Conservation (phyloP, 1,140 invertebrate genomes). For the Helicoverpa armigera region DNA sequence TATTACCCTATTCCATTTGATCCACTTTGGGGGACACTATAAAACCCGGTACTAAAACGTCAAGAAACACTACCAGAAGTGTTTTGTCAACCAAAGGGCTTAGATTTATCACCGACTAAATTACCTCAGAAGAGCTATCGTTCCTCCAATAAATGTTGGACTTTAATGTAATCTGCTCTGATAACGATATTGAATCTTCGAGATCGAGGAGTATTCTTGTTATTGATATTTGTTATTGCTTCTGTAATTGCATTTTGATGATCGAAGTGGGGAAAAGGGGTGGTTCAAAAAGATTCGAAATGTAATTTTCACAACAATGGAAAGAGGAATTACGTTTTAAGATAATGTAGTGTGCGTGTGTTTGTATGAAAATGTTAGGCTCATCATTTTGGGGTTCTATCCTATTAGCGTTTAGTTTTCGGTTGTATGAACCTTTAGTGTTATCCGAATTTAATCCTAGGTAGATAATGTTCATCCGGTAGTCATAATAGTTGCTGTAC, state of each 20-base stretch:
- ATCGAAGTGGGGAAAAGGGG: not conserved
- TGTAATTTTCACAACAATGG: not conserved
- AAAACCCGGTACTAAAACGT: not conserved
- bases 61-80: constrained; percentile 17
- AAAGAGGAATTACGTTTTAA: not conserved
- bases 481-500: too few relatives aligned
- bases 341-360: too few relatives aligned
- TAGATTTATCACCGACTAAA: constrained; percentile 17
- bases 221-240: constrained; percentile 27
- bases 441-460: too few relatives aligned
- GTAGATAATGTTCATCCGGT: too few relatives aligned
- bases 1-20: too few relatives aligned
- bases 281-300: not conserved
- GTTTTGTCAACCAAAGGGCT: constrained; percentile 28
- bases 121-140: constrained; percentile 21
- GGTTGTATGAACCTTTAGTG: too few relatives aligned
- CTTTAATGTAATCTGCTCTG: constrained; percentile 28
- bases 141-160: constrained; percentile 4
- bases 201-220: not conserved
- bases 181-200: constrained; percentile 16
- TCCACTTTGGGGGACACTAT: too few relatives aligned
- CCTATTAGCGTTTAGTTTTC: too few relatives aligned
- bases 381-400: too few relatives aligned
- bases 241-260: constrained; percentile 28
- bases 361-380: too few relatives aligned